Percentiles rank a stretch among this genome's conserved stretches.
These are phyloP conservation scores for Luidia sarsii DNA, from an alignment of 53 echinoderm and acorn worm species.

Conservation along the genomic window DNA sequence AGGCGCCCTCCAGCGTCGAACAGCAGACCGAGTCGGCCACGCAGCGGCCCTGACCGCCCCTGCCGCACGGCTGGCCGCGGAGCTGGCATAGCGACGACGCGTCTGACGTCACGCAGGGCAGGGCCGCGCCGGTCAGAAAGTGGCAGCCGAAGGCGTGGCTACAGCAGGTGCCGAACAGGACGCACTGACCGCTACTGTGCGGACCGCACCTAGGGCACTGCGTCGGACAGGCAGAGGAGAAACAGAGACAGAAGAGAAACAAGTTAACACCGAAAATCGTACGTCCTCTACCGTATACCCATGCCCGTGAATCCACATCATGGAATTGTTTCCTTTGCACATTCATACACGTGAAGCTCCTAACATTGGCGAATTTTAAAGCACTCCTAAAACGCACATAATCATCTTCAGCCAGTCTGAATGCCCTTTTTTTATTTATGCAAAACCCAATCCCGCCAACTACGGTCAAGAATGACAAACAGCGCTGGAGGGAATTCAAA, in stretches of 20 bases:
- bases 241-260: not conserved
- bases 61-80: slow-evolving; percentile 56
- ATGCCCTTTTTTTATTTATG: too few species aligned
- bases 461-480: too few species aligned
- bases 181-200: slow-evolving; percentile 59
- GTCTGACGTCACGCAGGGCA: slow-evolving; percentile 57
- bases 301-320: too few species aligned
- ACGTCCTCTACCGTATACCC: too few species aligned
- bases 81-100: slow-evolving; percentile 28
- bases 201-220: slow-evolving; percentile 76
- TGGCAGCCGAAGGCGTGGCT: slow-evolving; percentile 63
- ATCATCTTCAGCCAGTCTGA: too few species aligned
- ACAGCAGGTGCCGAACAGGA: slow-evolving; percentile 78
- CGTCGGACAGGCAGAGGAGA: slow-evolving; percentile 19
- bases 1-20: slow-evolving; percentile 66
- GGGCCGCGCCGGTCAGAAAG: slow-evolving; percentile 59
- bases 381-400: too few species aligned
- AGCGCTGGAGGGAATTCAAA: too few species aligned
- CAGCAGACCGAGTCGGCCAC: slow-evolving; percentile 72
- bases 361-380: too few species aligned
- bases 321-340: too few species aligned
- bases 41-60: slow-evolving; percentile 37
- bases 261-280: too few species aligned
- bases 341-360: too few species aligned
- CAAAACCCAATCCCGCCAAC: too few species aligned